Percentiles rank a stretch among this genome's conserved stretches.
These are phyloP conservation scores for Philypnodon macrostomus DNA, from an alignment of 2,797 vertebrate species.

Conservation along the genomic window DNA sequence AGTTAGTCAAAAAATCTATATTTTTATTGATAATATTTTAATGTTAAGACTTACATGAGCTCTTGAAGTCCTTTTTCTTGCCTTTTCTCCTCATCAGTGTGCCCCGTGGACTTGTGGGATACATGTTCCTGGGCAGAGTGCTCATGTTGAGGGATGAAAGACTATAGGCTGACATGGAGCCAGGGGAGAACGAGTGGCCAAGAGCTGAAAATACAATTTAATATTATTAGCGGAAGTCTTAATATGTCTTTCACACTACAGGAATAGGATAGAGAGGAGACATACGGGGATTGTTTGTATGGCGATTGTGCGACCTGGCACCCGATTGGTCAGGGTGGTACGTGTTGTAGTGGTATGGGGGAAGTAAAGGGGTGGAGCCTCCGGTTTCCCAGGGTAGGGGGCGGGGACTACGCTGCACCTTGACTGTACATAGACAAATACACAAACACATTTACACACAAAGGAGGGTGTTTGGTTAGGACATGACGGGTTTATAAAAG, in stretches of 20 bases:
- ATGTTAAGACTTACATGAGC: slow-evolving; percentile 85
- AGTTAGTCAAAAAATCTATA: not conserved
- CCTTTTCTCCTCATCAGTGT: slow-evolving; percentile 93
- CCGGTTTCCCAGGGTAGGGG: slow-evolving; percentile 83
- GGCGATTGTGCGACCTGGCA: slow-evolving; percentile 64
- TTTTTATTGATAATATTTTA: not conserved
- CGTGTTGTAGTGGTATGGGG: slow-evolving; percentile 89
- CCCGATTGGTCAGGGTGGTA: slow-evolving; percentile 86
- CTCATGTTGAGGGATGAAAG: slow-evolving; percentile 97
- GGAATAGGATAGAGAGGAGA: slow-evolving; percentile 27
- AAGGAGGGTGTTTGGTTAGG: slow-evolving; percentile 39
- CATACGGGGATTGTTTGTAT: slow-evolving; percentile 68
- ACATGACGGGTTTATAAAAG: slow-evolving; percentile 35
- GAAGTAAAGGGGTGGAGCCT: slow-evolving; percentile 78
- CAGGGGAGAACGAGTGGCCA: slow-evolving; percentile 76
- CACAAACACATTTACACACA: slow-evolving; percentile 33
- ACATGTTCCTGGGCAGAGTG: slow-evolving; percentile 92
- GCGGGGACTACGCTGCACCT: slow-evolving; percentile 92
- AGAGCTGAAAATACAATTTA: slow-evolving; percentile 56
- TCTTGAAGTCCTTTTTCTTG: slow-evolving; percentile 99
- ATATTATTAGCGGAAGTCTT: not conserved
- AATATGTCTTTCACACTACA: not conserved
- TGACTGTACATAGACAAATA: slow-evolving; percentile 77
- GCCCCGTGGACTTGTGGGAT: slow-evolving; percentile 93
- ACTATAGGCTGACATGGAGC: slow-evolving; percentile 95